A percentile compares a stretch with the other conserved stretches of the same genome.
Evolutionary conservation across 2,888 invertebrate genomes (phyloP).

Genomic region (Monochamus alternatus): DNA sequence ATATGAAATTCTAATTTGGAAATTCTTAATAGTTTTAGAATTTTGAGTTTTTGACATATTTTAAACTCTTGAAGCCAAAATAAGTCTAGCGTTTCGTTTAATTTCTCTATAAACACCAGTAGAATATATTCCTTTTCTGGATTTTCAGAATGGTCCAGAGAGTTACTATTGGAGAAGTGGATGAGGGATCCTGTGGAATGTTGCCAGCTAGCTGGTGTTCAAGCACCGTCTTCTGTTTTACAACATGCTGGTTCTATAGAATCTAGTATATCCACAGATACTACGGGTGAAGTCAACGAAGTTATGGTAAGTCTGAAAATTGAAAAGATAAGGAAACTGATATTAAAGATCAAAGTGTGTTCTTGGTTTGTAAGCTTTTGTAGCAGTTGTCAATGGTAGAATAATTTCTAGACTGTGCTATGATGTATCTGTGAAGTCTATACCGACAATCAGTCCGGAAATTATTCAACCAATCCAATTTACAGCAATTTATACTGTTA

Average conservation of each 20-base stretch:
- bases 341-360: too few relatives aligned
- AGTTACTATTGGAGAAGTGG: slow-evolving; percentile 79
- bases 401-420: too few relatives aligned
- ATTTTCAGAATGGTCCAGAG: slow-evolving; percentile 79
- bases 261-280: slow-evolving; percentile 65
- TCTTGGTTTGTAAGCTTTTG: too few relatives aligned
- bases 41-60: neutral
- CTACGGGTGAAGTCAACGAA: slow-evolving; percentile 61
- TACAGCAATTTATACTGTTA: too few relatives aligned
- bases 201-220: slow-evolving; percentile 79
- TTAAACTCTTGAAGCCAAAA: neutral
- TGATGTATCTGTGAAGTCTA: too few relatives aligned
- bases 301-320: slow-evolving; percentile 61
- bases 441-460: too few relatives aligned
- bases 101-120: too few relatives aligned
- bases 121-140: neutral
- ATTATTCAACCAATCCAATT: too few relatives aligned
- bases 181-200: slow-evolving; percentile 78
- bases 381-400: too few relatives aligned
- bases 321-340: neutral
- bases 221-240: slow-evolving; percentile 74
- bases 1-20: neutral
- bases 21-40: too few relatives aligned
- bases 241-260: slow-evolving; percentile 67
- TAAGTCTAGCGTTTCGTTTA: too few relatives aligned